These are phyloP conservation scores for Diorhabda elongata DNA, from an alignment of 1,140 invertebrate genomes.

Conservation along the genomic window DNA sequence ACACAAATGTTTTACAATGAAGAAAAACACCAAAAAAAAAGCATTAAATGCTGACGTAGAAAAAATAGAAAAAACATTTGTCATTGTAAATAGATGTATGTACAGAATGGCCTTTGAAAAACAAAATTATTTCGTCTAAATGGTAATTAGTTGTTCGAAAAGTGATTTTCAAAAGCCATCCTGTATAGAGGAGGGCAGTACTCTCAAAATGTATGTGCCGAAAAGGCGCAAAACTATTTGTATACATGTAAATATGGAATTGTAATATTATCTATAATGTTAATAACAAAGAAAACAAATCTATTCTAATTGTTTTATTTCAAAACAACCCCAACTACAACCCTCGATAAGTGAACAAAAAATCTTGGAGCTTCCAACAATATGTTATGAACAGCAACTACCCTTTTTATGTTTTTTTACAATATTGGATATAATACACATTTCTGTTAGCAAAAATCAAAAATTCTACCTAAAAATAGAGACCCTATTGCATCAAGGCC, in stretches of 20 bases:
- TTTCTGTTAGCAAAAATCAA: no score
- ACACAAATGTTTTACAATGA: slow-evolving; percentile 9
- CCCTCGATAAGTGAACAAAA: neutral
- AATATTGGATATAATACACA: no score
- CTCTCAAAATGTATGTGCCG: slow-evolving; percentile 32
- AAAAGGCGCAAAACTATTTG: slow-evolving; percentile 34
- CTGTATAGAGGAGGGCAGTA: slow-evolving; percentile 32
- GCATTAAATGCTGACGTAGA: slow-evolving; percentile 14
- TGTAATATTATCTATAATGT: slow-evolving; percentile 37
- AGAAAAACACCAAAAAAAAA: slow-evolving; percentile 3
- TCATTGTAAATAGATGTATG: slow-evolving; percentile 10
- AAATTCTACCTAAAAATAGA: no score
- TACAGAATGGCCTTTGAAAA: slow-evolving; percentile 7
- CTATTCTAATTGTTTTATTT: slow-evolving; percentile 18
- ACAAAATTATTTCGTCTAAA: slow-evolving; percentile 6
- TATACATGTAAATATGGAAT: slow-evolving; percentile 37
- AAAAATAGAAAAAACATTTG: neutral
- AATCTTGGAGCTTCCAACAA: no score
- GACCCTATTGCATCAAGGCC: no score
- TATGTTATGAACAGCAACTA: no score
- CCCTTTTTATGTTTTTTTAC: no score
- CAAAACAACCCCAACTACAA: neutral
- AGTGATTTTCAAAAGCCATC: neutral
- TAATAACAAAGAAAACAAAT: slow-evolving; percentile 36
- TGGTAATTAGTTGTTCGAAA: neutral